Percentiles rank a stretch among this genome's conserved stretches.
Evolutionary conservation across 2,797 vertebrate genomes (phyloP).

Genomic region (Pempheris klunzingeri): DNA sequence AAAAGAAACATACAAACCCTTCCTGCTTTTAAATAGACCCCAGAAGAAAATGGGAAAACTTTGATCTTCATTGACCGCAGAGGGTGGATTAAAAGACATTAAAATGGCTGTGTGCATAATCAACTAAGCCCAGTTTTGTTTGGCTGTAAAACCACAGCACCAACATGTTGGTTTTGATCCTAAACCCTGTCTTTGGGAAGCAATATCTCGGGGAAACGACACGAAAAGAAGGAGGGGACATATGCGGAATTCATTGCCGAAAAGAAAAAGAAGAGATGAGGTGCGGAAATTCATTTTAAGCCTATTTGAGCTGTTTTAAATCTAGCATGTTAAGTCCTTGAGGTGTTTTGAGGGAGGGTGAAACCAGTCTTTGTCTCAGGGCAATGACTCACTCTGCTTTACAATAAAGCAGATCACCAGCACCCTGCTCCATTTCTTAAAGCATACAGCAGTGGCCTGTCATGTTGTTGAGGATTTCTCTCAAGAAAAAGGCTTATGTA

Average conservation of each 20-base stretch:
- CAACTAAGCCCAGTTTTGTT: constrained; percentile 48
- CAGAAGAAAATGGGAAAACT: constrained; percentile 44
- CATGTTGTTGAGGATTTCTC: constrained; percentile 20
- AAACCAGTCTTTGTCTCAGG: constrained; percentile 61
- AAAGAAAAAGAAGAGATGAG: constrained; percentile 26
- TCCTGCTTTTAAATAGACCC: constrained; percentile 32
- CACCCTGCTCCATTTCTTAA: constrained; percentile 24
- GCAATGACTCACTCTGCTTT: constrained; percentile 46
- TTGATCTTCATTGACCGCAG: constrained; percentile 52
- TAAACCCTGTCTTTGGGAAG: constrained; percentile 48
- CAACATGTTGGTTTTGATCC: constrained; percentile 63
- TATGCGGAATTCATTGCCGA: constrained; percentile 34
- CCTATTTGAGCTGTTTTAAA: constrained; percentile 66
- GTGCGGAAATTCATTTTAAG: constrained; percentile 63
- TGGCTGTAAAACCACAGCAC: constrained; percentile 51
- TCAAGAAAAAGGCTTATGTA: constrained; percentile 41
- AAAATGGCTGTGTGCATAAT: constrained; percentile 54
- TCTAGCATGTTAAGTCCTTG: constrained; percentile 57
- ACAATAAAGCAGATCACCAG: constrained; percentile 46
- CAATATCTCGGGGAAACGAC: constrained; percentile 37
- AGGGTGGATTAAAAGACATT: constrained; percentile 53
- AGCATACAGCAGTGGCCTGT: constrained; percentile 23
- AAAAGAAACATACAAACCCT: constrained; percentile 12
- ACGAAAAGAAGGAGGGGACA: constrained; percentile 34
- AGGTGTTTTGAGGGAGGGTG: constrained; percentile 55